A percentile compares a stretch with the other conserved stretches of the same genome.
Conservation (phyloP, 2,113 vertebrate genomes). For the Antechinus flavipes region DNA sequence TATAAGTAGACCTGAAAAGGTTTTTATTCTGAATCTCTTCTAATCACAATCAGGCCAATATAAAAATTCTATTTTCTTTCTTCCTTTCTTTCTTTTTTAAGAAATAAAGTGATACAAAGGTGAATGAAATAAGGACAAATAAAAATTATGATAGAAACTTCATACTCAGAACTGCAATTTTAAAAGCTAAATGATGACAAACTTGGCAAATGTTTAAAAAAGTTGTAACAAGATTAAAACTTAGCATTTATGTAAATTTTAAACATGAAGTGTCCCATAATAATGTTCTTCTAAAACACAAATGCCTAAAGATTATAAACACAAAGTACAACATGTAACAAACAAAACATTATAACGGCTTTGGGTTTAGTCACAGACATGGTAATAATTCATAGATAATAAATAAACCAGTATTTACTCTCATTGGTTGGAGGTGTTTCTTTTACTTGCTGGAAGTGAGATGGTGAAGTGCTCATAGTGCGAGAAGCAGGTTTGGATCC, state of each 20-base stretch:
- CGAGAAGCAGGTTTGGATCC: constrained; percentile 87
- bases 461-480: constrained; percentile 87
- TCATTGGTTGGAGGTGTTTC: constrained; percentile 81
- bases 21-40: neutral
- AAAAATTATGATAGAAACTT: neutral
- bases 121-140: neutral
- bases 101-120: constrained; percentile 11
- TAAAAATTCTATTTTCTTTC: neutral
- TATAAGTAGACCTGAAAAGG: constrained; percentile 38
- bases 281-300: neutral
- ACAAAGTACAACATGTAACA: neutral
- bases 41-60: constrained; percentile 3
- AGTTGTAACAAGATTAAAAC: neutral
- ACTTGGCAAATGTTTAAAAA: neutral
- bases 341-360: neutral
- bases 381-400: neutral
- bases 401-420: constrained; percentile 82
- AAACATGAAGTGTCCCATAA: neutral
- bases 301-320: neutral
- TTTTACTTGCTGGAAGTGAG: constrained; percentile 86
- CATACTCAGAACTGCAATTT: neutral
- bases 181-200: constrained; percentile 18
- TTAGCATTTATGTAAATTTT: neutral
- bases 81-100: neutral
- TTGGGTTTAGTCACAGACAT: neutral